Evolutionary conservation across 2,888 invertebrate species (phyloP).

Genomic region (Melangyna quadrimaculata): DNA sequence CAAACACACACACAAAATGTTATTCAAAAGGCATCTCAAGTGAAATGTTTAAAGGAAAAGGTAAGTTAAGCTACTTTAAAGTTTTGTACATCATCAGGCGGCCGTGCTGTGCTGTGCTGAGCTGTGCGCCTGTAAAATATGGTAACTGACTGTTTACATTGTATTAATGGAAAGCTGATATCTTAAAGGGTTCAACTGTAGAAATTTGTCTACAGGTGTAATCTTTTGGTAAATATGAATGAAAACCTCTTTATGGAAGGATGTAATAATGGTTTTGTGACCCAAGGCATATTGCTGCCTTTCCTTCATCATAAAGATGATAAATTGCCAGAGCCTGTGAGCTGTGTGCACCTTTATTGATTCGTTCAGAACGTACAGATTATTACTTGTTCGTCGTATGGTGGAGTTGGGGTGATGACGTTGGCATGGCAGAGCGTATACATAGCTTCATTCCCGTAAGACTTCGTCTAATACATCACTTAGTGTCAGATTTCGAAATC

Average conservation of each 20-base stretch:
- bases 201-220: constrained; percentile 70
- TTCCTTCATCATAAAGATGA: constrained; percentile 64
- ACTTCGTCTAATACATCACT: constrained; percentile 65
- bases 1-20: not conserved
- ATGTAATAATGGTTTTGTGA: constrained; percentile 71
- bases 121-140: not conserved
- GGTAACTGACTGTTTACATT: constrained; percentile 24
- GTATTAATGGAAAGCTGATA: constrained; percentile 57
- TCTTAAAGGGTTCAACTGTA: constrained; percentile 53
- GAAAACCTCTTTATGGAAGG: constrained; percentile 60
- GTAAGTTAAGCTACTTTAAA: constrained; percentile 13
- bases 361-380: constrained; percentile 5
- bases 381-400: not conserved
- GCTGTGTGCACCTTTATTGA: constrained; percentile 52
- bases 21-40: not conserved
- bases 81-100: not conserved
- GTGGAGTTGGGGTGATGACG: not conserved
- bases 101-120: not conserved
- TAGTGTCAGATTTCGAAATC: constrained; percentile 70
- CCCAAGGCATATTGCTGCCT: constrained; percentile 68
- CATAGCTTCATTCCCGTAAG: constrained; percentile 4
- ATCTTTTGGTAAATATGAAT: constrained; percentile 65
- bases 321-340: constrained; percentile 54
- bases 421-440: not conserved
- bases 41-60: not conserved